Conservation (phyloP, 1,140 invertebrate genomes). For the Chionoecetes opilio region DNA sequence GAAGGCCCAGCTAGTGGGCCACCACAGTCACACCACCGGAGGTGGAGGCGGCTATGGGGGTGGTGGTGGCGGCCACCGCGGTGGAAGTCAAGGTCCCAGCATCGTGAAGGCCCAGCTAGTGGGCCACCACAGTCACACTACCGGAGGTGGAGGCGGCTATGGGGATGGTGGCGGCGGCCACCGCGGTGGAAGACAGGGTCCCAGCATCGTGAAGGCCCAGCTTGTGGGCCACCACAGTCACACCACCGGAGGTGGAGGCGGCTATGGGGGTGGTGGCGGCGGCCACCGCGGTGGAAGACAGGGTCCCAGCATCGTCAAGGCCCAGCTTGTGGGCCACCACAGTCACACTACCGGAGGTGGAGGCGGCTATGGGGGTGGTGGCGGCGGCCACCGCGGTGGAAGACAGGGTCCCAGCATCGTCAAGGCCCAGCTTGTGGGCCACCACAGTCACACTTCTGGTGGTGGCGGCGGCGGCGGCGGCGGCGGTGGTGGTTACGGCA, state of each 20-base stretch:
- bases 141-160: not conserved
- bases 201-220: not conserved
- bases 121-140: not conserved
- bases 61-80: not conserved
- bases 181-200: not conserved
- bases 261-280: not conserved
- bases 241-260: not conserved
- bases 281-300: not conserved
- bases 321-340: not conserved
- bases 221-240: slow-evolving; percentile 35
- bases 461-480: no score
- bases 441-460: no score
- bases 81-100: not conserved
- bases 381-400: no score
- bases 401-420: no score
- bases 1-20: slow-evolving; percentile 37
- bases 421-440: no score
- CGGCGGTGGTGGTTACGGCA: no score
- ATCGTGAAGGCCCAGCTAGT: slow-evolving; percentile 11
- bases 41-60: not conserved
- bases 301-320: slow-evolving; percentile 21
- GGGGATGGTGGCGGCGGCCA: not conserved
- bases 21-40: slow-evolving; percentile 40
- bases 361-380: no score
- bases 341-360: not conserved